Evolutionary conservation across 2,797 vertebrate species (phyloP).

Genomic region (Taenioides sp.): DNA sequence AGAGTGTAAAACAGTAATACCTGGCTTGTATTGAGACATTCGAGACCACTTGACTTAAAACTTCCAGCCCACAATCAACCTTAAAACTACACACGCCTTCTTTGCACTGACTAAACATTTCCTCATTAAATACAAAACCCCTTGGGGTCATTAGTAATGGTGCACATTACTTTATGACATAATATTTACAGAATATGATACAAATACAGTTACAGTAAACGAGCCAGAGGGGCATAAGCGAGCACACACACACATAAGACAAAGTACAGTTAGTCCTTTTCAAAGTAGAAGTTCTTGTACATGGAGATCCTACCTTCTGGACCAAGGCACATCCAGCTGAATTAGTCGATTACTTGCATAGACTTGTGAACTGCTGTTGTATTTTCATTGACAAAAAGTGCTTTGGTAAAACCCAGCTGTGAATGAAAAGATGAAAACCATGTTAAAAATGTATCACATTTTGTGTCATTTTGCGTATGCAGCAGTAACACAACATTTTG

Average conservation of each 20-base stretch:
- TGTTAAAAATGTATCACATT: constrained; percentile 16
- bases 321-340: neutral
- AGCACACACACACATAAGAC: constrained; percentile 25
- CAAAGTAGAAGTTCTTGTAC: neutral
- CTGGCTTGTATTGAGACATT: neutral
- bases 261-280: neutral
- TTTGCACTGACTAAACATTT: constrained; percentile 29
- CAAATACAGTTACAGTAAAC: constrained; percentile 46
- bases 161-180: constrained; percentile 18
- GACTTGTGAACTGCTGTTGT: constrained; percentile 40
- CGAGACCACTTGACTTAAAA: constrained; percentile 15
- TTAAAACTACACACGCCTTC: constrained; percentile 26
- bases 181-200: constrained; percentile 30
- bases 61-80: constrained; percentile 9
- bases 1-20: constrained; percentile 11
- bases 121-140: constrained; percentile 45
- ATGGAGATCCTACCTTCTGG: constrained; percentile 25
- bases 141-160: constrained; percentile 19
- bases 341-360: constrained; percentile 47
- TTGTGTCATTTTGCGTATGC: neutral
- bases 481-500: neutral
- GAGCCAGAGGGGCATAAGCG: constrained; percentile 54
- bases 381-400: constrained; percentile 62
- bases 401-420: constrained; percentile 68
- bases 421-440: neutral